phyloP scores from a whole-genome alignment of 1,140 invertebrate genomes.

The Pseudomyrmex pallidus region DNA sequence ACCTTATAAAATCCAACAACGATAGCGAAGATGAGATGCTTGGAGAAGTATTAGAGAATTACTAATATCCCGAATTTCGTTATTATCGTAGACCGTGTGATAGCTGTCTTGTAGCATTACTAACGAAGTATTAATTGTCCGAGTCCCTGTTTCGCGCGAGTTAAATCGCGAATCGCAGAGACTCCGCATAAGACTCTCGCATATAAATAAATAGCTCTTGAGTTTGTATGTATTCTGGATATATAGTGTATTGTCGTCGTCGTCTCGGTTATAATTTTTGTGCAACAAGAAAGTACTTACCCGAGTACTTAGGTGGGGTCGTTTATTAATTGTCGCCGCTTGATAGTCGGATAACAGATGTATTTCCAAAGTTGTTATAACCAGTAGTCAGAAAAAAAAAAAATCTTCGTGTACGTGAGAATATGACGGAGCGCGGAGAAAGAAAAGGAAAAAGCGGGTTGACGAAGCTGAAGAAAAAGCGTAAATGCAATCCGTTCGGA shows the following conservation, averaged over 20 bases:
- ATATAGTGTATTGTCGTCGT: slow-evolving; percentile 31
- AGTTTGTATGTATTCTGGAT: slow-evolving; percentile 40
- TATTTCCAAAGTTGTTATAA: slow-evolving; percentile 3
- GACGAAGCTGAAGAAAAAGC: not conserved
- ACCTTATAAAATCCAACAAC: slow-evolving; percentile 45
- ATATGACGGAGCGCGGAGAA: not conserved
- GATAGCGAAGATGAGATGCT: slow-evolving; percentile 53
- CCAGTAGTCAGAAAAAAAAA: not conserved
- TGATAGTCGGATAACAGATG: slow-evolving; percentile 31
- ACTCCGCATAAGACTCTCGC: not conserved
- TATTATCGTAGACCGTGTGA: slow-evolving; percentile 55
- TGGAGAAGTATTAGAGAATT: slow-evolving; percentile 45
- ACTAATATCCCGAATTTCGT: slow-evolving; percentile 30
- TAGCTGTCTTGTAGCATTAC: slow-evolving; percentile 36
- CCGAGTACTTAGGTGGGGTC: not conserved
- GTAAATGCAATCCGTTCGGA: slow-evolving; percentile 46
- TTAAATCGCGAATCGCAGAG: not conserved
- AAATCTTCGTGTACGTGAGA: slow-evolving; percentile 10
- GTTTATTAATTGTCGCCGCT: slow-evolving; percentile 44
- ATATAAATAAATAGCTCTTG: slow-evolving; percentile 43
- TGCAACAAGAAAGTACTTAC: slow-evolving; percentile 32
- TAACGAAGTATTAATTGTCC: slow-evolving; percentile 34
- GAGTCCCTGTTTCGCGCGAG: slow-evolving; percentile 9
- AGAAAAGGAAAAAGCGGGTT: not conserved
- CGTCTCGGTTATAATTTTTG: slow-evolving; percentile 16